A percentile compares a stretch with the other conserved stretches of the same genome.
Evolutionary conservation across 2,113 vertebrate genomes (phyloP).

Genomic region (Aphyosemion australe): DNA sequence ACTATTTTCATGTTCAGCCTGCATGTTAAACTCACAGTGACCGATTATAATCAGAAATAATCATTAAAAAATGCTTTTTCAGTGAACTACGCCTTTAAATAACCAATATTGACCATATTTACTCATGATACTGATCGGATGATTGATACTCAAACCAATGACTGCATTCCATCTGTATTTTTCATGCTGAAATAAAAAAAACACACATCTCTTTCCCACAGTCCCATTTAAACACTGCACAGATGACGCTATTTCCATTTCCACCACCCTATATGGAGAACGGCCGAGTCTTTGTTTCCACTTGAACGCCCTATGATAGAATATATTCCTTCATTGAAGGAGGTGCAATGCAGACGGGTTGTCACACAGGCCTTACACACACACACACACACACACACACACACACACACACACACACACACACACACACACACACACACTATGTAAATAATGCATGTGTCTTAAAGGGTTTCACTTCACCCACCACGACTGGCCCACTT

Average conservation of each 20-base stretch:
- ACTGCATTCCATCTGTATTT: not conserved
- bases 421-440: not conserved
- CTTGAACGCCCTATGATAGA: slow-evolving; percentile 63
- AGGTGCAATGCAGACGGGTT: slow-evolving; percentile 63
- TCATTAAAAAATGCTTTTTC: no score
- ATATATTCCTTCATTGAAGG: slow-evolving; percentile 66
- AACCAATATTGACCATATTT: no score
- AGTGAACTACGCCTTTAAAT: no score
- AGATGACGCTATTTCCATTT: slow-evolving; percentile 46
- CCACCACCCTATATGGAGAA: slow-evolving; percentile 37
- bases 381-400: slow-evolving; percentile 25
- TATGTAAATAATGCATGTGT: slow-evolving; percentile 80
- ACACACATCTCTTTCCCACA: not conserved
- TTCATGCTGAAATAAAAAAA: not conserved
- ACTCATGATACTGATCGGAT: no score
- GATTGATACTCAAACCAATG: not conserved
- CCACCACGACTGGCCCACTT: slow-evolving; percentile 73
- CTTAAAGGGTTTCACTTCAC: slow-evolving; percentile 76
- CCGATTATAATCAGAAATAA: no score
- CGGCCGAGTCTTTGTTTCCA: slow-evolving; percentile 59
- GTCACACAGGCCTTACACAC: slow-evolving; percentile 20
- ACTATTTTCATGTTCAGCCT: no score
- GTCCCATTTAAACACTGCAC: slow-evolving; percentile 16
- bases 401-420: not conserved
- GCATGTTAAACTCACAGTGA: no score